Evolutionary conservation across 2,797 vertebrate species (phyloP).

Genomic region (Dryobates pubescens): DNA sequence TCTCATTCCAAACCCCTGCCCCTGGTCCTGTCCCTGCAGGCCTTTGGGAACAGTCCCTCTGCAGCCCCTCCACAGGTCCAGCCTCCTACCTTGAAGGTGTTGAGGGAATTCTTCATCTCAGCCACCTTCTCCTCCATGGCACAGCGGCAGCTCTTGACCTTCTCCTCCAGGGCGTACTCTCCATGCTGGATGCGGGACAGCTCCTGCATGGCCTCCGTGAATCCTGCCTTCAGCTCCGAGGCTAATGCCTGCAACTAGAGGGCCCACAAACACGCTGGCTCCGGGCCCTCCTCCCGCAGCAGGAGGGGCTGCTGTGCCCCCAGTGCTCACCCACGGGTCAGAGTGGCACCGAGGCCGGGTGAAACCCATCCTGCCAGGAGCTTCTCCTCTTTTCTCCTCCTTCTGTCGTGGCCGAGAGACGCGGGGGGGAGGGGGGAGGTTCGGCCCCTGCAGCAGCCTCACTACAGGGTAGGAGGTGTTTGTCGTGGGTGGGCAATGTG

Average conservation of each 20-base stretch:
- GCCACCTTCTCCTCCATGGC: slow-evolving; percentile 93
- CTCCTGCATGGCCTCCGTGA: slow-evolving; percentile 88
- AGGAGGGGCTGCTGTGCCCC: neutral
- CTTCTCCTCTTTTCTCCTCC: slow-evolving; percentile 21
- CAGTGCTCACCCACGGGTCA: neutral
- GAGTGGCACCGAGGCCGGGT: neutral
- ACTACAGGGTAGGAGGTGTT: neutral
- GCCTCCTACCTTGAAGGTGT: slow-evolving; percentile 89
- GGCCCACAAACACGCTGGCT: neutral
- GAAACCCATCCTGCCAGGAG: slow-evolving; percentile 4
- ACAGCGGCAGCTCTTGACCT: slow-evolving; percentile 86
- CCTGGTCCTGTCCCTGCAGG: no score
- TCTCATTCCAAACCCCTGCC: no score
- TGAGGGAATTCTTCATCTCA: slow-evolving; percentile 92
- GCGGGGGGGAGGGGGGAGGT: neutral
- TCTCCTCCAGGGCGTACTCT: slow-evolving; percentile 89
- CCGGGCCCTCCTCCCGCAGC: neutral
- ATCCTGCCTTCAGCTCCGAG: slow-evolving; percentile 90
- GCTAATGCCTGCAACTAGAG: slow-evolving; percentile 92
- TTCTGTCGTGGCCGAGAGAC: slow-evolving; percentile 6
- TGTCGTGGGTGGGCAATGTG: neutral
- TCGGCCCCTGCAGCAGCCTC: neutral
- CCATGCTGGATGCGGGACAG: slow-evolving; percentile 87
- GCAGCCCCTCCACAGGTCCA: neutral
- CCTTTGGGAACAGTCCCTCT: no score